Evolutionary conservation across 1,140 invertebrate species (phyloP).

Genomic region (Bombyx mori): DNA sequence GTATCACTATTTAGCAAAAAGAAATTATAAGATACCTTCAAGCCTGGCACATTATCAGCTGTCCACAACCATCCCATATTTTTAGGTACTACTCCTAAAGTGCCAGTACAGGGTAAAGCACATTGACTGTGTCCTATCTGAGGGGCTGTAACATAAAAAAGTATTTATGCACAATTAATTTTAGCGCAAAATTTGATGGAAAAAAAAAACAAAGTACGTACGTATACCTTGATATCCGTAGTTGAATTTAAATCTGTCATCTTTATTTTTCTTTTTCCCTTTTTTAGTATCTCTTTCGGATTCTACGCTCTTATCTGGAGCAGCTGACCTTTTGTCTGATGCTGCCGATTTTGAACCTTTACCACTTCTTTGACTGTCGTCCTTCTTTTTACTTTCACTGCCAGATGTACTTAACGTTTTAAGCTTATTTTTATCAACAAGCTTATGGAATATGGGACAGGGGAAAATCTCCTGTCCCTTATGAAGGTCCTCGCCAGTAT

Average conservation of each 20-base stretch:
- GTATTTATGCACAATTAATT: background rate
- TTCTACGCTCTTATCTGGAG: conserved; percentile 31
- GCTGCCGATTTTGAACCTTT: conserved; percentile 29
- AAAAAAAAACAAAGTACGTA: conserved; percentile 34
- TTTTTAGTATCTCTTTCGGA: conserved; percentile 50
- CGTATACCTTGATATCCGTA: conserved; percentile 64
- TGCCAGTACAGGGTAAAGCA: conserved; percentile 46
- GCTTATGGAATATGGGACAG: conserved; percentile 54
- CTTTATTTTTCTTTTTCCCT: conserved; percentile 38
- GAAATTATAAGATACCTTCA: conserved; percentile 32
- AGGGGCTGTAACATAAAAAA: conserved; percentile 34
- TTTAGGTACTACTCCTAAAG: conserved; percentile 43
- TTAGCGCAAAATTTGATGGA: conserved; percentile 1
- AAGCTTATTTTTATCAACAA: conserved; percentile 47
- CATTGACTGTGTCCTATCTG: conserved; percentile 56
- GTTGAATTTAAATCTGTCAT: conserved; percentile 55
- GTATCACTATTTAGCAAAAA: conserved; percentile 7
- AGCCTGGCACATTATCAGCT: conserved; percentile 48
- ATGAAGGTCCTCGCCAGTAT: conserved; percentile 35
- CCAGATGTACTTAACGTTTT: conserved; percentile 43
- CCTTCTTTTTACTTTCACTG: conserved; percentile 40
- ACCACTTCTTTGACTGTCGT: conserved; percentile 22
- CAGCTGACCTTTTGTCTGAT: conserved; percentile 25
- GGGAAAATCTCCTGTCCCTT: conserved; percentile 27
- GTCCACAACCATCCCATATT: conserved; percentile 62